Base-by-base conservation (phyloP, 2,113 vertebrate genomes). In the Ammodytes marinus region DNA sequence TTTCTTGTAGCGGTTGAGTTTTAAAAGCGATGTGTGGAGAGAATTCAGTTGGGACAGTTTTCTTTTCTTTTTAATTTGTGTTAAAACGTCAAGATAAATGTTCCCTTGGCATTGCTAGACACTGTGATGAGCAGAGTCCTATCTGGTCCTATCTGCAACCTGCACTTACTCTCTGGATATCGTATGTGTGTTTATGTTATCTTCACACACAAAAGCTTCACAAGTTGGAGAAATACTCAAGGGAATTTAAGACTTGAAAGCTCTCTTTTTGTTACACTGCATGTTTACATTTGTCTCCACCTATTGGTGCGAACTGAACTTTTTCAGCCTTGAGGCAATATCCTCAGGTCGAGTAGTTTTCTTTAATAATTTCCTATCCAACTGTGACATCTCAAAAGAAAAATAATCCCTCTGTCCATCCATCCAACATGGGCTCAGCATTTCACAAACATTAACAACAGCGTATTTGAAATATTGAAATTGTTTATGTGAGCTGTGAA, bases 31-130 rank as follows among this genome's bases (percentile, higher is more conserved):
- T 8, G 3, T 8, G 3, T 52, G 12, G 12, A 59, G 8, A 49
- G 15, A 77, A 67, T 55, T 61, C 75, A 49, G 42, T 8, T 45
- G 39, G 52, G 53, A 27, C 12, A 27, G 27, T 15, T 7, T 53
- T 37, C 13, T 45, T 45, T 8, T 57, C 27, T 45, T 54, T 42
- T 13, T 65, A 4, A 0, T 53, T 17, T 12, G 9, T 57, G 6
- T 27, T 27, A 27, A 57, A 43, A 63, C 46, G 5, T 77, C 27
- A n/a, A 75, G 50, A 54, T 76, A 37, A 81, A 81, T 72, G 43
- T 46, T 19, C 19, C 17, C 52, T 65, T 52, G 7, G 64, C 19
- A 8, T 46, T 49, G 15, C 43, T 45, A 9, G 17, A 76, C 39
- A 59, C 6, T 35, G 37, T 40, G 45, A 50, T 53, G 17, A 57